Evolutionary conservation across 1,140 invertebrate species (phyloP).

Genomic region (Odontomachus brunneus): DNA sequence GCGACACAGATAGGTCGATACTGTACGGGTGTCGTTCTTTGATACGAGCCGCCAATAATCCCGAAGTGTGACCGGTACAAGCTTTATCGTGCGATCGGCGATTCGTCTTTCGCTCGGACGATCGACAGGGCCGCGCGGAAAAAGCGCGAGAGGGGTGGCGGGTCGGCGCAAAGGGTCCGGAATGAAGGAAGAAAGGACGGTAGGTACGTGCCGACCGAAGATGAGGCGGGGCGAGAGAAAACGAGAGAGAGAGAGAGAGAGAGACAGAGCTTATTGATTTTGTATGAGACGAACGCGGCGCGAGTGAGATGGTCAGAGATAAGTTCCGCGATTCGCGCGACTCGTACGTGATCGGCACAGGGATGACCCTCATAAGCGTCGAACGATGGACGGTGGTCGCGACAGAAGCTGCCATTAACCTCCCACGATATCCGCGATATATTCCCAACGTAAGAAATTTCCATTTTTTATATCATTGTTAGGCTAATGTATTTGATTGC

Average conservation of each 20-base stretch:
- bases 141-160: slow-evolving; percentile 49
- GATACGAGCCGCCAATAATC: slow-evolving; percentile 67
- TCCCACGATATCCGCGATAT: not conserved
- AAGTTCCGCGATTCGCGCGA: slow-evolving; percentile 11
- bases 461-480: not conserved
- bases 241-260: too few species aligned
- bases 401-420: not conserved
- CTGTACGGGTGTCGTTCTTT: slow-evolving; percentile 47
- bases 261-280: slow-evolving; percentile 70
- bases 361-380: slow-evolving; percentile 4
- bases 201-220: not conserved
- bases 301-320: not conserved
- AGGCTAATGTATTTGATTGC: slow-evolving; percentile 15
- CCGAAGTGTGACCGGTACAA: slow-evolving; percentile 72
- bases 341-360: slow-evolving; percentile 23
- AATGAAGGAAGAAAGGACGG: slow-evolving; percentile 51
- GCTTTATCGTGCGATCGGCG: slow-evolving; percentile 71
- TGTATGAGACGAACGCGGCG: slow-evolving; percentile 66
- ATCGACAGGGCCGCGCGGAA: slow-evolving; percentile 15
- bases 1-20: not conserved
- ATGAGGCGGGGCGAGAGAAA: too few species aligned
- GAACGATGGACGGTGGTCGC: not conserved
- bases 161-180: slow-evolving; percentile 23
- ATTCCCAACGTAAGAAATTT: not conserved
- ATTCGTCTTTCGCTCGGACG: slow-evolving; percentile 69